These are phyloP conservation scores for Chamaedrilus cognettii DNA, from an alignment of 2,888 invertebrate genomes.

Conservation along the genomic window DNA sequence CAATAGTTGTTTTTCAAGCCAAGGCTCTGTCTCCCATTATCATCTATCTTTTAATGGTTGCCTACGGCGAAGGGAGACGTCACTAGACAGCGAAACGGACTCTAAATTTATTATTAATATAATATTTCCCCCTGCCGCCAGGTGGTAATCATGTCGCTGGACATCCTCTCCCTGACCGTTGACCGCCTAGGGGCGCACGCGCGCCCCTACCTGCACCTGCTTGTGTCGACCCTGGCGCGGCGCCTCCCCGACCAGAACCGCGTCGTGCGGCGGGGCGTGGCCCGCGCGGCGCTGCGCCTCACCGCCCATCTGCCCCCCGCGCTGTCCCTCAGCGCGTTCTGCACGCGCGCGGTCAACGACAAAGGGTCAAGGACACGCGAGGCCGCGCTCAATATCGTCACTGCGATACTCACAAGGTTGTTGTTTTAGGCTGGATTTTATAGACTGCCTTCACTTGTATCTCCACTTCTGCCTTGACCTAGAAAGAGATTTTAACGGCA, in stretches of 20 bases:
- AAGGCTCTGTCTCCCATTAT: too few relatives aligned
- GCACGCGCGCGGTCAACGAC: constrained; percentile 61
- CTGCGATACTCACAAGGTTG: too few relatives aligned
- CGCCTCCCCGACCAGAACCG: constrained; percentile 63
- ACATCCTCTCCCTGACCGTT: constrained; percentile 61
- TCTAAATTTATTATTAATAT: background rate
- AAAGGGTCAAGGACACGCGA: too few relatives aligned
- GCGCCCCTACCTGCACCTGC: constrained; percentile 61
- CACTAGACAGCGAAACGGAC: too few relatives aligned
- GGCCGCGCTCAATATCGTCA: constrained; percentile 74
- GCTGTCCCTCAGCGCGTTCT: constrained; percentile 63
- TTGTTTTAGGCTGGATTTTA: too few relatives aligned
- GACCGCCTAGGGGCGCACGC: constrained; percentile 57
- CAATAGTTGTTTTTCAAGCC: too few relatives aligned
- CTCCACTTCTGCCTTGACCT: too few relatives aligned
- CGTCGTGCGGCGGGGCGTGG: constrained; percentile 62
- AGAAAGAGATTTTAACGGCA: too few relatives aligned
- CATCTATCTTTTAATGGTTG: too few relatives aligned
- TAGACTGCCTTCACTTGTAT: too few relatives aligned
- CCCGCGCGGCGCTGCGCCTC: constrained; percentile 62
- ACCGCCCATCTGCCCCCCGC: constrained; percentile 64
- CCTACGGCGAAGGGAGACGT: too few relatives aligned
- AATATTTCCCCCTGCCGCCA: constrained; percentile 41
- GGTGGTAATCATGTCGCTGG: constrained; percentile 61
- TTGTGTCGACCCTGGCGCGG: constrained; percentile 60